Evolutionary conservation across 2,888 invertebrate genomes (phyloP).

Genomic region (Cantharis rustica): DNA sequence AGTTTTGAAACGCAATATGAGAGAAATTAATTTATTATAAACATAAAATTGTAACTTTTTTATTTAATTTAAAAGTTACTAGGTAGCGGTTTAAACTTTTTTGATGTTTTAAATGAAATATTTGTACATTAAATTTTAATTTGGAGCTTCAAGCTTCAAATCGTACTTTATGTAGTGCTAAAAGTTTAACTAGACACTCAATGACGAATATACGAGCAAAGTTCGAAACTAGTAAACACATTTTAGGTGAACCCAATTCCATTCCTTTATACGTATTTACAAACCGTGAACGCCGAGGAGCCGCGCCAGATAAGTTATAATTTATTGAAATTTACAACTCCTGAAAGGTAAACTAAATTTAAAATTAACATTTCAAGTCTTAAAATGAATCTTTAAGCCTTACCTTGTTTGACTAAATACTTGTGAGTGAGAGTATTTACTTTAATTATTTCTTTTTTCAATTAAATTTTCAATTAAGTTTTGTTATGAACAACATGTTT

Average conservation of each 20-base stretch:
- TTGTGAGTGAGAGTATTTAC: neutral
- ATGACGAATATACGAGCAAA: constrained; percentile 34
- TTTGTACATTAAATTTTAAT: constrained; percentile 28
- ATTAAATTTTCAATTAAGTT: neutral
- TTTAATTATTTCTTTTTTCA: constrained; percentile 1
- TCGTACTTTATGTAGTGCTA: constrained; percentile 25
- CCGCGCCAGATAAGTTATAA: constrained; percentile 32
- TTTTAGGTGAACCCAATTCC: constrained; percentile 36
- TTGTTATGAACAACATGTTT: neutral
- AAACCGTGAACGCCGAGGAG: constrained; percentile 27
- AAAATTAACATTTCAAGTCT: constrained; percentile 22
- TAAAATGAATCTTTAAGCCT: neutral
- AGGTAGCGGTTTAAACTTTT: neutral
- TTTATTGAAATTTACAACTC: constrained; percentile 29
- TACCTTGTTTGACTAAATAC: constrained; percentile 5
- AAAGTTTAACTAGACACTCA: constrained; percentile 34
- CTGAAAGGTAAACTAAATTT: constrained; percentile 27
- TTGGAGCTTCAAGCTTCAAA: constrained; percentile 24
- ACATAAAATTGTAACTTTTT: neutral
- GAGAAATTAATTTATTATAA: constrained; percentile 2
- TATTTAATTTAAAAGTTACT: neutral
- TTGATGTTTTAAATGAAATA: constrained; percentile 8
- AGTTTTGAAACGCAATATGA: neutral
- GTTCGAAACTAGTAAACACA: constrained; percentile 36
- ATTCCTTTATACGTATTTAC: constrained; percentile 34